These are phyloP conservation scores for Julus scanicus DNA, from an alignment of 2,888 invertebrate species.

Conservation along the genomic window DNA sequence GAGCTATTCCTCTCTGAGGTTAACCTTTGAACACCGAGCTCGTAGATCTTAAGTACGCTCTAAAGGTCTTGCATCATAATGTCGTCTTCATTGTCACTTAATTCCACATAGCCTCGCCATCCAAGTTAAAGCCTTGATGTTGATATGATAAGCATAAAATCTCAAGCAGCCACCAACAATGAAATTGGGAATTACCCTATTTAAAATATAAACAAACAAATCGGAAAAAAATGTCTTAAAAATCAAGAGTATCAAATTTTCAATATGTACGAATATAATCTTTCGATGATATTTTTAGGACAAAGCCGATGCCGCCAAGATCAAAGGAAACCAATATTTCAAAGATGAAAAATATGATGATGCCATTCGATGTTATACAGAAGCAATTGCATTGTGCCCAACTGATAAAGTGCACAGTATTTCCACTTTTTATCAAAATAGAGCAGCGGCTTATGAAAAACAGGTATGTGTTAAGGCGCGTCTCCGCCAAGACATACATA, in stretches of 20 bases:
- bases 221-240: too few species aligned
- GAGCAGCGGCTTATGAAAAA: slow-evolving; percentile 95
- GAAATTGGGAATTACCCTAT: too few species aligned
- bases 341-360: slow-evolving; percentile 67
- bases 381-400: slow-evolving; percentile 68
- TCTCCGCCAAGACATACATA: too few species aligned
- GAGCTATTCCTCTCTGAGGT: neutral
- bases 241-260: too few species aligned
- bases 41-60: neutral
- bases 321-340: slow-evolving; percentile 68
- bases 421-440: slow-evolving; percentile 94
- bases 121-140: neutral
- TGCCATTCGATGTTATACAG: slow-evolving; percentile 68
- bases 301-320: slow-evolving; percentile 73
- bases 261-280: too few species aligned
- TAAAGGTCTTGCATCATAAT: slow-evolving; percentile 27
- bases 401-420: slow-evolving; percentile 76
- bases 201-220: too few species aligned
- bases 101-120: neutral
- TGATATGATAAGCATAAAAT: too few species aligned
- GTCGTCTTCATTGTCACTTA: neutral
- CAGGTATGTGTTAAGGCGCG: slow-evolving; percentile 69
- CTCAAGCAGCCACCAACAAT: too few species aligned
- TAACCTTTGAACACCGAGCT: neutral
- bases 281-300: slow-evolving; percentile 56